Evolutionary conservation across 2,888 invertebrate species (phyloP).

Genomic region (Margaritifera margaritifera): DNA sequence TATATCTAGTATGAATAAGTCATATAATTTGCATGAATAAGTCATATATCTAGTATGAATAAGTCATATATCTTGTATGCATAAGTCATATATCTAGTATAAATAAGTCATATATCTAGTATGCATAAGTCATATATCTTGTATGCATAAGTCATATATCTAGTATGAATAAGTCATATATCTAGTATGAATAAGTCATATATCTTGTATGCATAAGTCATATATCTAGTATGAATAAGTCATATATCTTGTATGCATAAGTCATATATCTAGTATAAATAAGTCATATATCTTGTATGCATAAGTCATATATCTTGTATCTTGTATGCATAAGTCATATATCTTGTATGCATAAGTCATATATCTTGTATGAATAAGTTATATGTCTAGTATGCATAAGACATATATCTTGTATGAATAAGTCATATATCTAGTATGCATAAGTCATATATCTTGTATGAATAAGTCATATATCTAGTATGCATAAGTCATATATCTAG

Average conservation of each 20-base stretch:
- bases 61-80: constrained; percentile 1
- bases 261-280: constrained; percentile 19
- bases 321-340: no score
- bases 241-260: no score
- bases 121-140: no score
- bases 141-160: constrained; percentile 49
- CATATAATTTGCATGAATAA: no score
- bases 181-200: neutral
- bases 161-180: constrained; percentile 2
- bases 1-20: no score
- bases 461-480: no score
- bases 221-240: no score
- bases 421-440: neutral
- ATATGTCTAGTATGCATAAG: constrained; percentile 1
- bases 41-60: constrained; percentile 19
- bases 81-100: neutral
- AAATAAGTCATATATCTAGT: no score
- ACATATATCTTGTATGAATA: neutral
- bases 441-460: no score
- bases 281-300: constrained; percentile 1
- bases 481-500: constrained; percentile 44
- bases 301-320: neutral
- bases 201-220: neutral
- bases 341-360: no score
- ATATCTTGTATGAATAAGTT: no score